Evolutionary conservation across 2,888 invertebrate species (phyloP).

Genomic region (Eucera pruinosa): DNA sequence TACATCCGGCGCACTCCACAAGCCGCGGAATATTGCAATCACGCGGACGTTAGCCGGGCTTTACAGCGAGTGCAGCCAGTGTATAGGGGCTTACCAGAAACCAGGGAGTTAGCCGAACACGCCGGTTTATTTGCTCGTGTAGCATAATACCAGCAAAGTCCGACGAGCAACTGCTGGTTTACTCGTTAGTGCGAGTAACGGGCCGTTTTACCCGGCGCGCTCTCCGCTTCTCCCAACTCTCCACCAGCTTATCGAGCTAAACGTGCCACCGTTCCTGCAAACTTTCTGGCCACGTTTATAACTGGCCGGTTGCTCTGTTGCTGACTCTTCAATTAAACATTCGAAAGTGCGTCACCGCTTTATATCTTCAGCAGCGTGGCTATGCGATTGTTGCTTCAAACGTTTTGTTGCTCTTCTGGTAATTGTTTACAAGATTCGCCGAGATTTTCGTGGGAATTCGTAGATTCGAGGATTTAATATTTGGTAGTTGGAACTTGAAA

Average conservation of each 20-base stretch:
- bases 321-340: constrained; percentile 67
- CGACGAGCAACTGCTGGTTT: constrained; percentile 73
- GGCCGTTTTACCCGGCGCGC: constrained; percentile 66
- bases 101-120: constrained; percentile 74
- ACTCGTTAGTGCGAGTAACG: constrained; percentile 74
- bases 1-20: constrained; percentile 69
- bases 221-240: constrained; percentile 45
- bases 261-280: constrained; percentile 59
- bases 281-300: constrained; percentile 58
- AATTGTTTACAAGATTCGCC: no score
- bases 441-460: neutral
- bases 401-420: neutral
- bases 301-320: constrained; percentile 28
- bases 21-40: constrained; percentile 74
- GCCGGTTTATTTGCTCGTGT: constrained; percentile 74
- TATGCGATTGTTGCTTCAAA: neutral
- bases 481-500: no score
- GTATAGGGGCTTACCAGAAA: constrained; percentile 74
- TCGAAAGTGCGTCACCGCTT: constrained; percentile 50
- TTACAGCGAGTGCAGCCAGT: constrained; percentile 70
- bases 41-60: constrained; percentile 74
- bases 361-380: constrained; percentile 53
- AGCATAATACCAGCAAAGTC: constrained; percentile 73
- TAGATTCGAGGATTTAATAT: no score
- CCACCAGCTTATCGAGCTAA: constrained; percentile 45